Evolutionary conservation across 2,113 vertebrate species (phyloP), one percentile per base, ranked within the genome.

Genomic region (Callospermophilus lateralis): DNA sequence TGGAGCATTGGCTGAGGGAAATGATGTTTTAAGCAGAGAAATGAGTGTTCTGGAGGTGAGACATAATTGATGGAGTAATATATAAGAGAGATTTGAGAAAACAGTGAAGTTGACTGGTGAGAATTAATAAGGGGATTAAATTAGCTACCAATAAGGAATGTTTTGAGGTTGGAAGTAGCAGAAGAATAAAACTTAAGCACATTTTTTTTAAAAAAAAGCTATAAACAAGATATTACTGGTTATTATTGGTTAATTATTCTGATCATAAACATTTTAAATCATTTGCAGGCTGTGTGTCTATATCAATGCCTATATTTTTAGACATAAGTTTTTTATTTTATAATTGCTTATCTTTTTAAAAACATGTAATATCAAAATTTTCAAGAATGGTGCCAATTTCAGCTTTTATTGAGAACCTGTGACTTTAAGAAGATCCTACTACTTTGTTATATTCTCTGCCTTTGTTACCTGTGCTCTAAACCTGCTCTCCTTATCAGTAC

Each of bases 291-390:
- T 67, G 12, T 77, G 0, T 80, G 2, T 68, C 68, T 77, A 15
- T 78, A 30, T 58, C 45, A 61, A 1, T 78, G 16, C 73, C 26
- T 72, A 4, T 78, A 61, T 78, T 84, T 96, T 78, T 63, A 72
- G 28, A 88, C 51, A 80, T 83, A 24, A n/a, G 93, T 84, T 80
- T 88, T 84, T 86, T 22, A 83, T 72, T 83, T 90, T 90, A 2
- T 83, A 70, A 42, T 89, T 93, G 17, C 34, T 88, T 93, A 30
- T 53, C 32, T 94, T 68, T 77, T 67, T 9, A 72, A 83, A 58
- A 89, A 51, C 39, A 88, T 34, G 73, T 94, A 45, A 83, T 28
- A 86, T 26, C 76, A 78, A 7, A 53, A 37, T 93, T 85, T 91
- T 84, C 11, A 2, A 63, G 61, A 65, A 55, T 55, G 11, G 16